Base-by-base conservation (phyloP, 2,113 vertebrate species). In the Hippolais icterina region DNA sequence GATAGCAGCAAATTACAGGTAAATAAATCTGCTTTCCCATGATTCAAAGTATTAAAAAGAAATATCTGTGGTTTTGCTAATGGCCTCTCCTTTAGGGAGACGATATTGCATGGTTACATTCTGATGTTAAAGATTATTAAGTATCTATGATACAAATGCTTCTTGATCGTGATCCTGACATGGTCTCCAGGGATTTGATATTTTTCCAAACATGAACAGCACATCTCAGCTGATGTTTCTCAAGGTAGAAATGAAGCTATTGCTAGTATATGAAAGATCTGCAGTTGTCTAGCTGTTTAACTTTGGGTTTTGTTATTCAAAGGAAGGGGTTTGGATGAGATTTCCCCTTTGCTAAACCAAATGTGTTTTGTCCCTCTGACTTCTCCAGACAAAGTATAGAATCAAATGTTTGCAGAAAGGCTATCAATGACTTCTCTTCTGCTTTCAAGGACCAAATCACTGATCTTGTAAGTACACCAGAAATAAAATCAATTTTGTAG, bases 391-490 rank as follows among this genome's bases (percentile, higher is more conserved):
- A 98, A 96, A 95, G 96, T 23, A 64, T 98, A 86, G 97, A 98
- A 60, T 98, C 98, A 35, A 65, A 81, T 15, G 25, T 83, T 28
- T 98, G 97, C 93, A 98, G 85, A 93, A 90, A 96, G 87, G 97
- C 98, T 37, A 72, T 99, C 29, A 61, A 90, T 90, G 82, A 49
- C 39, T 98, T 99, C 94, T 97, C 96, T 93, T 89, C 86, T 42
- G 97, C 91, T 47, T 97, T 99, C 90, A 96, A 98, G 97, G 97
- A 98, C 20, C 98, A 99, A 31, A 96, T 99, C 54, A 86, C 95
- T 9, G 96, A 98, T 90, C 97, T 95, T 94, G 99, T 99, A 96
- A 98, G 98, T 97, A 94, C 19, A 47, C 6, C 10, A 5, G 59
- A 50, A 93, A 59, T 59, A 83, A 80, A 76, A 83, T 47, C 12